Base-by-base conservation (phyloP, 2,888 invertebrate genomes). In the Eustalomyia histrio region DNA sequence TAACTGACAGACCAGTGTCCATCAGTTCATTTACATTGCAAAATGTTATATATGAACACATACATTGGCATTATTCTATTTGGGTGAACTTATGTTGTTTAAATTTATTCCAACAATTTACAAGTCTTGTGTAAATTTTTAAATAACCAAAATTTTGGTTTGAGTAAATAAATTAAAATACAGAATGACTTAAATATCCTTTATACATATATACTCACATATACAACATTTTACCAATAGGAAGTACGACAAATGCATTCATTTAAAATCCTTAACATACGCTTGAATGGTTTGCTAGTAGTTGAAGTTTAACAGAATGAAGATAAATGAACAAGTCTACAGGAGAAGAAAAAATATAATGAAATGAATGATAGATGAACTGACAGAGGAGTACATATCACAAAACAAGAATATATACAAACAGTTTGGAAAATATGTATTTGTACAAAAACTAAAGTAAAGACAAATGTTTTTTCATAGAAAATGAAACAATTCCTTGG, bases 71-170 rank as follows among this genome's bases (percentile, higher is more conserved):
- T 29, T 29, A 1, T 29, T 29, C 3, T 29, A 6, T 29, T 29
- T 63, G n/a, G 35, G 18, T 29, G 24, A 35, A 24, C 8, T 14
- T 18, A 47, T 61, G 33, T 58, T 29, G 50, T 52, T 52, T 39
- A 58, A 53, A 65, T 29, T 29, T 65, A 47, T 69, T 63, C 43
- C 71, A 50, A 43, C 53, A 65, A 53, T 57, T 76, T 53, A 33
- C 58, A 58, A 71, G 76, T 53, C 65, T 65, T 71, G 71, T 65
- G 71, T 64, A 71, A 71, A 71, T 72, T 76, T 65, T 65, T 33
- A 65, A 65, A 53, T 60, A 18, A 58, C 43, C 58, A 47, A 71
- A 64, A 76, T 24, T 64, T 47, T 43, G 64, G 60, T 65, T 53
- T 60, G 76, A 60, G 65, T 71, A 60, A 71, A 71, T 76, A 76